A percentile compares a stretch with the other conserved stretches of the same genome.
phyloP scores from a whole-genome alignment of 2,113 vertebrate genomes.

The Cariama cristata region DNA sequence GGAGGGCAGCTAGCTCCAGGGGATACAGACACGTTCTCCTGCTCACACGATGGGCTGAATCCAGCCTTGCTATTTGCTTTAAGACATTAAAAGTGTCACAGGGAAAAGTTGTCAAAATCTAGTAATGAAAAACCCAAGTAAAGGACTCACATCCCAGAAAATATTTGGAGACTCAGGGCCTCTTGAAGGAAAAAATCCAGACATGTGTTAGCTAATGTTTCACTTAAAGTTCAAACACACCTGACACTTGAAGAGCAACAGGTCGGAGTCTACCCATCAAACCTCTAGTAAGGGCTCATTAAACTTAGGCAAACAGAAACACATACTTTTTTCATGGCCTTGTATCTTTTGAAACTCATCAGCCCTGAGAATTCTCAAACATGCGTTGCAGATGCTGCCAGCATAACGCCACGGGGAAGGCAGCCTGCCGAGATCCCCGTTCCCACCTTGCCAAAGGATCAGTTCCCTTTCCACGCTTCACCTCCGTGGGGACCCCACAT shows the following conservation, averaged over 20 bases:
- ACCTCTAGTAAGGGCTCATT: not conserved
- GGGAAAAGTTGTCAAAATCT: not conserved
- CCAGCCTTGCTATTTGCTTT: not conserved
- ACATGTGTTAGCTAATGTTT: slow-evolving; percentile 36
- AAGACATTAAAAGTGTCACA: not conserved
- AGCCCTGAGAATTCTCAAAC: not conserved
- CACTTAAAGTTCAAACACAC: slow-evolving; percentile 25
- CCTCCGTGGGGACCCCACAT: not conserved
- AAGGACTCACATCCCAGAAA: not conserved
- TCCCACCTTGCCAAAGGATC: not conserved
- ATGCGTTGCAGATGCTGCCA: rapidly evolving
- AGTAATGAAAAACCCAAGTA: not conserved
- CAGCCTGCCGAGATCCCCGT: rapidly evolving
- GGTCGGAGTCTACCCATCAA: not conserved
- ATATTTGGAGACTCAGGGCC: not conserved
- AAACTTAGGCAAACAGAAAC: not conserved
- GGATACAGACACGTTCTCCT: not conserved
- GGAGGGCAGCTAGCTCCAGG: not conserved
- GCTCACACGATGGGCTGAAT: not conserved
- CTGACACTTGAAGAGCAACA: slow-evolving; percentile 32
- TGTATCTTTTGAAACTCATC: not conserved
- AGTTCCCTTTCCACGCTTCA: not conserved
- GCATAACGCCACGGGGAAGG: rapidly evolving
- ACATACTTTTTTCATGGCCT: not conserved
- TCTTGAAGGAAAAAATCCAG: not conserved